A percentile compares a stretch with the other conserved stretches of the same genome.
Evolutionary conservation across 1,140 invertebrate species (phyloP).

Genomic region (Globodera rostochiensis): DNA sequence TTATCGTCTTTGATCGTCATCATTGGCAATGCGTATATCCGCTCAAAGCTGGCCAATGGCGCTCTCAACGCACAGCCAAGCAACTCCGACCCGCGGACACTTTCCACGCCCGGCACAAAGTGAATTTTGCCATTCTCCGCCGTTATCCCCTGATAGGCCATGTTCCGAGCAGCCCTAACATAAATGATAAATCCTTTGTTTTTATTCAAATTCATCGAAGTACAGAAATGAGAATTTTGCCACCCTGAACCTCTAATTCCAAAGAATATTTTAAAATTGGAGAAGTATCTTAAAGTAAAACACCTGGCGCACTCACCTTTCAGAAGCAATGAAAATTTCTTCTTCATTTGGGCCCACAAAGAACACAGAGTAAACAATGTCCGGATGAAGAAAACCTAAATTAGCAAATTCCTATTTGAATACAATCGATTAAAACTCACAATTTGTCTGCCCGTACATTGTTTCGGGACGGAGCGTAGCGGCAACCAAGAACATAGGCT

Average conservation of each 20-base stretch:
- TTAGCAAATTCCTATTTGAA: neutral
- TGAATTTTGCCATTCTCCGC: conserved; percentile 78
- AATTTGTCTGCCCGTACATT: conserved; percentile 94
- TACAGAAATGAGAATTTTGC: too few species aligned
- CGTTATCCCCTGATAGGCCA: conserved; percentile 92
- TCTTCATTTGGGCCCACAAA: conserved; percentile 67
- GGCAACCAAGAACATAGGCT: conserved; percentile 83
- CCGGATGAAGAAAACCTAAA: conserved; percentile 92
- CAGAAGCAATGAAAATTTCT: conserved; percentile 86
- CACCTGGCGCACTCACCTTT: conserved; percentile 67
- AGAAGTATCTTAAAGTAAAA: too few species aligned
- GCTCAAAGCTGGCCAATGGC: conserved; percentile 79
- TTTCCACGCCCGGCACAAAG: conserved; percentile 71
- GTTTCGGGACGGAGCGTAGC: conserved; percentile 97
- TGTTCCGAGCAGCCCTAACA: conserved; percentile 79
- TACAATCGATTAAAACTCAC: neutral
- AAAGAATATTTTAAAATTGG: too few species aligned
- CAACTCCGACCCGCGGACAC: conserved; percentile 67
- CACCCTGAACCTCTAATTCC: too few species aligned
- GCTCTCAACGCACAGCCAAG: conserved; percentile 80
- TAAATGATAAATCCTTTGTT: neutral
- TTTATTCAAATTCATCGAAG: too few species aligned
- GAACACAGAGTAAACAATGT: conserved; percentile 73
- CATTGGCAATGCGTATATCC: conserved; percentile 94
- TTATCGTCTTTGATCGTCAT: conserved; percentile 96